Base-by-base conservation (phyloP, 2,797 vertebrate species). In the Oceanodroma leucorhoa region DNA sequence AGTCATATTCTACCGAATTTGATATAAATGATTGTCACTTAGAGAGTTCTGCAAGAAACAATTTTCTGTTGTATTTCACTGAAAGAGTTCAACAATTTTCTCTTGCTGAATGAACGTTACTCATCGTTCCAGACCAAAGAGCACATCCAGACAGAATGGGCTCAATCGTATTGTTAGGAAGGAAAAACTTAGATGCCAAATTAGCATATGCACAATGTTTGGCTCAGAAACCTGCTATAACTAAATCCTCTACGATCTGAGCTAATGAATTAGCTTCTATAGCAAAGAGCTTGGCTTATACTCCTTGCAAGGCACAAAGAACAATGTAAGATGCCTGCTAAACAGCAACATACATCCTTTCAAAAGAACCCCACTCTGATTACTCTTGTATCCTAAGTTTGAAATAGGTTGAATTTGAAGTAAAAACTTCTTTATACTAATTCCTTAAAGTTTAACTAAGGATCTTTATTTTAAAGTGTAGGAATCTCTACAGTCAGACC, bases 321-420 rank as follows among this genome's bases (percentile, higher is more conserved):
- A 27, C 14, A 54, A 29, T 8, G 18, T 16, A 32, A 75, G 32
- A 38, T 45, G 5, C 11, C 43, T 66, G 6, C 6, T 77, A 57
- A 87, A 38, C 5, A 21, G 34, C 30, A 65, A 57, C 19, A 46
- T 3, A 6, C 8, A 53, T 22, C 10, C 18, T 57, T 75, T 71
- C 38, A 45, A 67, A 61, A 50, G 11, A 32, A 32, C 3, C 1
- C 9, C 9, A 20, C 19, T 54, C 40, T n/a, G n/a, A 69, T 1
- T 1, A 8, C 1, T 24, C 11, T 38, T 1, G 0, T 51, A 27
- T 48, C 8, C 3, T 12, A 80, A 38, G 26, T 40, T 69, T 57
- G 24, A 84, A 69, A 76, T 3, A 60, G 19, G 11, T 43, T 45
- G 36, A 76, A 79, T 50, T 62, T n/a, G 9, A 82, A 72, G 21